A percentile compares a stretch with the other conserved stretches of the same genome.
phyloP scores from a whole-genome alignment of 2,888 invertebrate species.

The Oithona nana region DNA sequence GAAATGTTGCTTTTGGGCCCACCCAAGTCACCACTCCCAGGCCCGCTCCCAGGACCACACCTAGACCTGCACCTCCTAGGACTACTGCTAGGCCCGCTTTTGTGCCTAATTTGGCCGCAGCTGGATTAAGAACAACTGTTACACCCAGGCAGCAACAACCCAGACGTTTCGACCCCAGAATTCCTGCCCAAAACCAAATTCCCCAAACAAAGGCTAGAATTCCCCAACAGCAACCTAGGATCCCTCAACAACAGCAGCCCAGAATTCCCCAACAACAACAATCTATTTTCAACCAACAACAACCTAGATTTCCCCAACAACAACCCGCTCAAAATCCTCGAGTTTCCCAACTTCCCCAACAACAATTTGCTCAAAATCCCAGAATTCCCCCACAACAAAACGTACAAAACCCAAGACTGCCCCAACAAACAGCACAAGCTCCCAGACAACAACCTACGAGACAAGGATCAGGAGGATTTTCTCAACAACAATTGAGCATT shows the following conservation, averaged over 20 bases:
- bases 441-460: not conserved
- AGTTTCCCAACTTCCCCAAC: not conserved
- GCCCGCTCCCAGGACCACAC: not conserved
- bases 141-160: not conserved
- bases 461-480: not conserved
- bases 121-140: not conserved
- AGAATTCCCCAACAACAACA: no score
- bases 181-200: not conserved
- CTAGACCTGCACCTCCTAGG: not conserved
- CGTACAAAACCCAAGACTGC: not conserved
- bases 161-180: not conserved
- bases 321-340: not conserved
- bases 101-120: not conserved
- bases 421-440: not conserved
- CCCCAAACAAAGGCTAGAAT: not conserved
- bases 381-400: not conserved
- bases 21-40: not conserved
- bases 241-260: not conserved
- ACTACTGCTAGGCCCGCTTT: not conserved
- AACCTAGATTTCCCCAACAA: no score
- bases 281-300: no score
- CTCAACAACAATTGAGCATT: not conserved
- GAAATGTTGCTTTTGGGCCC: not conserved
- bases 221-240: not conserved
- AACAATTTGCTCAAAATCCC: not conserved